Percentiles rank a stretch among this genome's conserved stretches.
Conservation (phyloP, 2,113 vertebrate genomes). For the Puma concolor region DNA sequence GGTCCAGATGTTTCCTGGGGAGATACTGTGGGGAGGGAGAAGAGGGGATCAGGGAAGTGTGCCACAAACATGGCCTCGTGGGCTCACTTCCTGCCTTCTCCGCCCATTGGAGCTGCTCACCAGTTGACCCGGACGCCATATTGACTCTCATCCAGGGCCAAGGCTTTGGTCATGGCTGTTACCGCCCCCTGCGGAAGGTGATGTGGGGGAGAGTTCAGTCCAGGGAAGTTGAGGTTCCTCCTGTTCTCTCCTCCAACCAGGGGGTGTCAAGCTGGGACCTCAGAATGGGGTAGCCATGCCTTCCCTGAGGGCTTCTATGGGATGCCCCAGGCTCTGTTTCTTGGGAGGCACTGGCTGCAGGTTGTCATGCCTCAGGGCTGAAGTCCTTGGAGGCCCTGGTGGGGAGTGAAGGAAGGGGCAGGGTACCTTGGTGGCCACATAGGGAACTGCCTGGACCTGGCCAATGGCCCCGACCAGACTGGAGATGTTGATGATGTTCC, state of each 20-base stretch:
- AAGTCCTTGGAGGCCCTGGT: background rate
- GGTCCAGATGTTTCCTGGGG: constrained; percentile 90
- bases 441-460: constrained; percentile 86
- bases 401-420: too few relatives aligned
- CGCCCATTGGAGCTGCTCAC: constrained; percentile 74
- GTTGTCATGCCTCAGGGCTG: background rate
- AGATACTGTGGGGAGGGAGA: constrained; percentile 83
- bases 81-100: background rate
- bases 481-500: constrained; percentile 91
- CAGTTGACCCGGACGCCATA: constrained; percentile 90
- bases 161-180: constrained; percentile 90
- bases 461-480: constrained; percentile 88
- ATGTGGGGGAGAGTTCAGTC: background rate
- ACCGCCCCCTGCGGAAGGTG: constrained; percentile 87
- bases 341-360: background rate
- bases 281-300: too few relatives aligned
- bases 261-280: background rate
- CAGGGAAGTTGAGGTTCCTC: background rate
- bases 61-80: fast-evolving
- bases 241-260: fast-evolving
- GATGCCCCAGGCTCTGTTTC: background rate
- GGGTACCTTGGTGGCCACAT: constrained; percentile 90
- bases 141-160: constrained; percentile 91
- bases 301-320: background rate
- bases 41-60: background rate